phyloP scores from a whole-genome alignment of 2,113 vertebrate species.

The Anas platyrhynchos region DNA sequence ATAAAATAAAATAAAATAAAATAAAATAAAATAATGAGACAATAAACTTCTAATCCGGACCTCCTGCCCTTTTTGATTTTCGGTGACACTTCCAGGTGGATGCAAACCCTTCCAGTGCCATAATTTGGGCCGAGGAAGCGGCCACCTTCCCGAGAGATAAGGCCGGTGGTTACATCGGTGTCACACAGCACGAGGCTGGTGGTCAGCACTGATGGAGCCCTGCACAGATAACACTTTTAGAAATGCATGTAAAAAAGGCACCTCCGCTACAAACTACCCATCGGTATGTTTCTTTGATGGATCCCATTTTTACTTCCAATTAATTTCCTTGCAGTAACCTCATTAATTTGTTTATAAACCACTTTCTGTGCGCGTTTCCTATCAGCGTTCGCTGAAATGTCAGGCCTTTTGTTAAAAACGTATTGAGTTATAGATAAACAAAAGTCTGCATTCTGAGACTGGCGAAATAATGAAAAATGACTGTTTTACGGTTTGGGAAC shows the following conservation, averaged over 20 bases:
- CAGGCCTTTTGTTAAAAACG: slow-evolving; percentile 8
- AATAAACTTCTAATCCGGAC: not conserved
- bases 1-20: not conserved
- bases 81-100: not conserved
- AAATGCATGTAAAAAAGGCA: not conserved
- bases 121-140: not conserved
- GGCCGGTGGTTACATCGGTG: too few species aligned
- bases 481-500: slow-evolving; percentile 1
- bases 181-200: not conserved
- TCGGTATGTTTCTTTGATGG: not conserved
- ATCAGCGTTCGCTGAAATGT: not conserved
- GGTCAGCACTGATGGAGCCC: not conserved
- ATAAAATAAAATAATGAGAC: too few species aligned
- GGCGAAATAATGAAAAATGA: slow-evolving; percentile 23
- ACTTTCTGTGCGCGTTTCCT: not conserved
- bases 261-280: not conserved
- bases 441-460: not conserved
- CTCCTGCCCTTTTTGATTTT: not conserved
- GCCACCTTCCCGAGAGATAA: not conserved
- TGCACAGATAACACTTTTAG: not conserved
- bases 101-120: not conserved
- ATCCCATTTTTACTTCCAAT: not conserved
- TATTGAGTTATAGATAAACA: slow-evolving; percentile 17
- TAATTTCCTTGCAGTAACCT: not conserved
- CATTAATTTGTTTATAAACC: not conserved